A percentile compares a stretch with the other conserved stretches of the same genome.
Evolutionary conservation across 2,888 invertebrate species (phyloP).

Genomic region (Phalera bucephala): DNA sequence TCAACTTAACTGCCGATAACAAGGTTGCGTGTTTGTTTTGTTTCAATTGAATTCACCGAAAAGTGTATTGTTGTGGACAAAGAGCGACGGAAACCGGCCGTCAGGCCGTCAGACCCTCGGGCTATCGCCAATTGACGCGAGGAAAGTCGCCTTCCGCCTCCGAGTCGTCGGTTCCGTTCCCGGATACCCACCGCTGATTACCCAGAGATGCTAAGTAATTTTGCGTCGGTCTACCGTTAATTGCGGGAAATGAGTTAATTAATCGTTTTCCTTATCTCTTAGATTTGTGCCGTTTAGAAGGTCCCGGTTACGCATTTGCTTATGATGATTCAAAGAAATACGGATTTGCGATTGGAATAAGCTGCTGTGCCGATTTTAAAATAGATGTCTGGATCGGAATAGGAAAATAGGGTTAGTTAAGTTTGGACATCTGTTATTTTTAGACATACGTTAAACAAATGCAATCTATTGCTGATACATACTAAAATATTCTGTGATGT

Average conservation of each 20-base stretch:
- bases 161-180: constrained; percentile 17
- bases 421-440: no score
- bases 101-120: constrained; percentile 31
- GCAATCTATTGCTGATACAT: no score
- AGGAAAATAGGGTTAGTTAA: background rate
- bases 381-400: background rate
- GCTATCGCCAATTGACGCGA: constrained; percentile 45
- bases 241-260: constrained; percentile 74
- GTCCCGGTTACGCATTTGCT: constrained; percentile 39
- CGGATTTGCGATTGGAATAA: background rate
- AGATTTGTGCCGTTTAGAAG: constrained; percentile 51
- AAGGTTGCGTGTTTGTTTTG: constrained; percentile 27
- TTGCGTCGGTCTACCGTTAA: constrained; percentile 68
- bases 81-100: constrained; percentile 45
- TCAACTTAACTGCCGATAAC: constrained; percentile 15
- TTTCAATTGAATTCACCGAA: constrained; percentile 33
- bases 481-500: no score
- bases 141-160: constrained; percentile 57
- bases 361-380: background rate
- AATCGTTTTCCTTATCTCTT: constrained; percentile 73
- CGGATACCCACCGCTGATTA: constrained; percentile 49
- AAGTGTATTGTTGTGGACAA: constrained; percentile 51
- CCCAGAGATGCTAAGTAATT: constrained; percentile 70
- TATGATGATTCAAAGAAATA: constrained; percentile 31
- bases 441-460: no score